These are phyloP conservation scores for Sphaerodactylus townsendi DNA, from an alignment of 2,113 vertebrate genomes.

Conservation along the genomic window DNA sequence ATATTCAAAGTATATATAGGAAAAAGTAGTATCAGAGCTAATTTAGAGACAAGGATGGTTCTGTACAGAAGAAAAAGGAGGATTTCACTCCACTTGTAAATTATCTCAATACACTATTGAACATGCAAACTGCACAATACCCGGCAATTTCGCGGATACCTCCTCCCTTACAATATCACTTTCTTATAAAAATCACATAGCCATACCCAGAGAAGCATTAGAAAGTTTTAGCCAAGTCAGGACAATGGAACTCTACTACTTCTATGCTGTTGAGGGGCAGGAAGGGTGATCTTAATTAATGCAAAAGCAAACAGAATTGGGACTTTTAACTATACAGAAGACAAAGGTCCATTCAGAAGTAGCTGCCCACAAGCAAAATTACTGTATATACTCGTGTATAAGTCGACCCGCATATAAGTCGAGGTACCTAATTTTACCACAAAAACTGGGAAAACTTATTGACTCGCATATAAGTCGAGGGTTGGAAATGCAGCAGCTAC, in stretches of 20 bases:
- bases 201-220: background rate
- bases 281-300: background rate
- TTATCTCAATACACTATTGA: background rate
- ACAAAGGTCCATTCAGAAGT: background rate
- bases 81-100: background rate
- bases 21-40: background rate
- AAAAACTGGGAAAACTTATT: too few relatives aligned
- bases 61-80: background rate
- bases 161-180: background rate
- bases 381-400: too few relatives aligned
- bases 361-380: background rate
- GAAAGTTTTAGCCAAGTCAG: background rate
- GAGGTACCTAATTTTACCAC: too few relatives aligned
- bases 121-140: background rate
- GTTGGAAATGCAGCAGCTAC: too few relatives aligned
- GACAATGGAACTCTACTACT: background rate
- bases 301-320: background rate
- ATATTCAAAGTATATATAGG: background rate
- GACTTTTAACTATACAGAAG: too few relatives aligned
- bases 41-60: background rate
- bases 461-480: too few relatives aligned
- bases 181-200: background rate
- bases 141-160: fast-evolving
- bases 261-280: background rate
- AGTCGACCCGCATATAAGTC: too few relatives aligned